phyloP scores from a whole-genome alignment of 2,113 vertebrate species.

The Rhizomys pruinosus region DNA sequence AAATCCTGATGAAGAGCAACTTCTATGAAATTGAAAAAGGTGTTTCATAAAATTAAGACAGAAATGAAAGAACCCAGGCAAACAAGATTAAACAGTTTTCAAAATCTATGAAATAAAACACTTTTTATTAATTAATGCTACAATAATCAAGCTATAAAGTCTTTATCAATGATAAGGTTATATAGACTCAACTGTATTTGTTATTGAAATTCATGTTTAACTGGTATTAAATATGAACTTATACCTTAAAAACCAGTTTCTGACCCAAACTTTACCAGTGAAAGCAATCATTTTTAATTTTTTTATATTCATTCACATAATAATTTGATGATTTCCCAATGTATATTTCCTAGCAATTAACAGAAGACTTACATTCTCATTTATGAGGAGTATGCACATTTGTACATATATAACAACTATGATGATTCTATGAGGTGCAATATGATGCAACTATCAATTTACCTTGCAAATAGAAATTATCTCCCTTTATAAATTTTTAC shows the following conservation, averaged over 20 bases:
- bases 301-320: not conserved
- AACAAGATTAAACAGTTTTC: not conserved
- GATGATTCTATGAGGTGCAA: not conserved
- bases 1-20: not conserved
- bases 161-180: not conserved
- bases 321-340: not conserved
- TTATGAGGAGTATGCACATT: not conserved
- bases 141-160: not conserved
- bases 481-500: not conserved
- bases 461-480: not conserved
- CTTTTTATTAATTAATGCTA: not conserved
- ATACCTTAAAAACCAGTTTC: not conserved
- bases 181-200: not conserved
- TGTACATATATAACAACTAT: not conserved
- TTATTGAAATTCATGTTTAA: not conserved
- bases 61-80: not conserved
- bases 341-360: not conserved
- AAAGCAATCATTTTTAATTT: not conserved
- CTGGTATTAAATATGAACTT: constrained; percentile 2
- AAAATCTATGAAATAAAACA: not conserved
- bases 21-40: not conserved
- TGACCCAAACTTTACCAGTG: not conserved
- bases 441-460: not conserved
- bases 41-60: not conserved
- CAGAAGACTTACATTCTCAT: not conserved